Conservation (phyloP, 2,797 vertebrate species). For the Bovichtus diacanthus region DNA sequence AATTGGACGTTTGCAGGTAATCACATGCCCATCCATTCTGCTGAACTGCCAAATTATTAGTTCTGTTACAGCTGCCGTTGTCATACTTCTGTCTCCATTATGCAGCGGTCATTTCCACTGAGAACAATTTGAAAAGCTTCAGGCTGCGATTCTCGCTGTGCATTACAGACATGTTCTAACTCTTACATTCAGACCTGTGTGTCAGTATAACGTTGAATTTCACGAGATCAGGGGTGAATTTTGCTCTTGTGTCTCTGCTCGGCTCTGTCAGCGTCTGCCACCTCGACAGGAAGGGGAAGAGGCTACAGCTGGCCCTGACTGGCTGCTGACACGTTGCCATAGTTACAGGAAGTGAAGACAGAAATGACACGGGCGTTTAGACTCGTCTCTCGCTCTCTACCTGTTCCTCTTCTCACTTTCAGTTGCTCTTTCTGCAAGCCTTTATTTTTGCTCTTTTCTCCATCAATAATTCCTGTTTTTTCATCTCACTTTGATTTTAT, state of each 20-base stretch:
- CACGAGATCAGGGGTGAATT: constrained; percentile 37
- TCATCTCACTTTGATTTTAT: constrained; percentile 34
- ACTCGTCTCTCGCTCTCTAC: constrained; percentile 67
- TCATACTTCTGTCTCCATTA: constrained; percentile 42
- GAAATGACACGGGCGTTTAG: constrained; percentile 79
- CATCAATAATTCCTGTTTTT: constrained; percentile 30
- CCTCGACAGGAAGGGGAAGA: constrained; percentile 86
- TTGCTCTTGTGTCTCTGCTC: constrained; percentile 57
- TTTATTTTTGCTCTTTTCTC: constrained; percentile 50
- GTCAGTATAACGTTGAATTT: constrained; percentile 37
- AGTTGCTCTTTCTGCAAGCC: constrained; percentile 57
- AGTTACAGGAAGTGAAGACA: constrained; percentile 87
- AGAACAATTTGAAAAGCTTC: constrained; percentile 14
- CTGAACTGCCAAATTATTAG: constrained; percentile 73
- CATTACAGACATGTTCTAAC: constrained; percentile 31
- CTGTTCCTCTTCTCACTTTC: constrained; percentile 69
- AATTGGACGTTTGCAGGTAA: constrained; percentile 75
- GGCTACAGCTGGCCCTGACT: constrained; percentile 83
- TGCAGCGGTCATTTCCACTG: constrained; percentile 42
- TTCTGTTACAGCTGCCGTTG: constrained; percentile 67
- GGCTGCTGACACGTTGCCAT: constrained; percentile 86
- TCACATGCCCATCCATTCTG: constrained; percentile 67
- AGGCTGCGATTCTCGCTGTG: constrained; percentile 1
- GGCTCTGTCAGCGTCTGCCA: constrained; percentile 75
- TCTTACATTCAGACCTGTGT: constrained; percentile 1